These are phyloP conservation scores for Synergus laeviventris DNA, from an alignment of 2,888 invertebrate genomes.

Conservation along the genomic window DNA sequence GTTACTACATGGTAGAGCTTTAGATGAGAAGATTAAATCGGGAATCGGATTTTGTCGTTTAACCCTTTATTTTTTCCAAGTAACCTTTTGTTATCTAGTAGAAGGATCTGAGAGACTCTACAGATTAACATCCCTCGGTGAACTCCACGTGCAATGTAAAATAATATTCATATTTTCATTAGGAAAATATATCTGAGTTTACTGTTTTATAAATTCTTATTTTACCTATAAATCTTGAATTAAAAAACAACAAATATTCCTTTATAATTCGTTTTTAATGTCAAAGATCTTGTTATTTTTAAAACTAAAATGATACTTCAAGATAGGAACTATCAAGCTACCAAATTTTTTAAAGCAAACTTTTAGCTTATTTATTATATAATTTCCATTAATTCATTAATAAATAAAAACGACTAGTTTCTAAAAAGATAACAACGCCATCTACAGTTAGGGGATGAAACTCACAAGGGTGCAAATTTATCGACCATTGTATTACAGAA, in stretches of 20 bases:
- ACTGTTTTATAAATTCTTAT: no score
- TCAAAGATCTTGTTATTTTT: no score
- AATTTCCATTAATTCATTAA: background rate
- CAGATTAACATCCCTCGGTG: background rate
- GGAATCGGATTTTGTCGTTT: constrained; percentile 33
- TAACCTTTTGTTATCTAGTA: background rate
- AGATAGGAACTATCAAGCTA: background rate
- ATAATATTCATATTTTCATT: background rate
- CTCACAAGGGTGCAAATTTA: background rate
- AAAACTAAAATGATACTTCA: background rate
- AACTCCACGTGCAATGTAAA: background rate
- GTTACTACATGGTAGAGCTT: constrained; percentile 8
- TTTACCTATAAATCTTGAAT: no score
- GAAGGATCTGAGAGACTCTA: background rate
- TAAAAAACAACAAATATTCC: no score
- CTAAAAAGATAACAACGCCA: background rate
- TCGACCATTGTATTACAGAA: background rate
- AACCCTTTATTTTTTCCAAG: constrained; percentile 22
- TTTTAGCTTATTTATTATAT: no score
- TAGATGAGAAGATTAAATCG: constrained; percentile 29
- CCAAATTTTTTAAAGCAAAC: no score
- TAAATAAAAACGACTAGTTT: background rate
- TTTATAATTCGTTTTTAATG: no score
- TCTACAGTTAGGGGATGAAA: background rate
- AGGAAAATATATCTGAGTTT: no score